Conservation (phyloP, 2,113 vertebrate genomes). For the Clinocottus analis region DNA sequence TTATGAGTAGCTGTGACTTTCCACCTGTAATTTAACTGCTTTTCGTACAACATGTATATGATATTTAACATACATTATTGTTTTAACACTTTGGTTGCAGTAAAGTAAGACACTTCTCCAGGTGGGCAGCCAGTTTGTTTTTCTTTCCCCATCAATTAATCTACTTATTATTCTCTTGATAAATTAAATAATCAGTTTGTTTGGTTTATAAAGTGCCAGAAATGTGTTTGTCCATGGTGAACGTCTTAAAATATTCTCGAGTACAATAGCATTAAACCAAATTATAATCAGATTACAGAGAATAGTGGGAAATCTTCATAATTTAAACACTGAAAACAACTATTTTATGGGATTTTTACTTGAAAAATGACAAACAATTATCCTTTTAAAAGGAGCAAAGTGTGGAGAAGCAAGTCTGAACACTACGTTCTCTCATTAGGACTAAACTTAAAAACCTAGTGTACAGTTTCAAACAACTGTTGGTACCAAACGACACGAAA, state of each 20-base stretch:
- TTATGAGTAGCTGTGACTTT: not conserved
- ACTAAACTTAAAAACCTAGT: not conserved
- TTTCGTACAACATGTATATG: not conserved
- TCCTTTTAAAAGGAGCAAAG: not conserved
- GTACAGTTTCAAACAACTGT: not conserved
- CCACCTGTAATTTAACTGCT: not conserved
- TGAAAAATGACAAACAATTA: not conserved
- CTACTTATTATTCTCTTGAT: not conserved
- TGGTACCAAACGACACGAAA: not conserved
- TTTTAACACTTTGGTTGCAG: not conserved
- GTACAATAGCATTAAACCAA: not conserved
- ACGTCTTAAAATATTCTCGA: not conserved
- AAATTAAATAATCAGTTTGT: not conserved
- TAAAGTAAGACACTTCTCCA: not conserved
- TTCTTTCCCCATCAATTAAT: not conserved
- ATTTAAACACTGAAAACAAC: not conserved
- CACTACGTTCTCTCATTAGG: not conserved
- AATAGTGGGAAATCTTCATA: not conserved
- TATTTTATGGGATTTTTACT: not conserved
- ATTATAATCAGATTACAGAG: not conserved
- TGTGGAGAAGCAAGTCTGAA: not conserved
- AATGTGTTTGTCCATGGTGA: not conserved
- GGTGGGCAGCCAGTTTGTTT: not conserved
- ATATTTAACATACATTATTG: not conserved
- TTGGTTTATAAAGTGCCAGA: not conserved